phyloP scores from a whole-genome alignment of 1,140 invertebrate species.

The Trinorchestia longiramus region DNA sequence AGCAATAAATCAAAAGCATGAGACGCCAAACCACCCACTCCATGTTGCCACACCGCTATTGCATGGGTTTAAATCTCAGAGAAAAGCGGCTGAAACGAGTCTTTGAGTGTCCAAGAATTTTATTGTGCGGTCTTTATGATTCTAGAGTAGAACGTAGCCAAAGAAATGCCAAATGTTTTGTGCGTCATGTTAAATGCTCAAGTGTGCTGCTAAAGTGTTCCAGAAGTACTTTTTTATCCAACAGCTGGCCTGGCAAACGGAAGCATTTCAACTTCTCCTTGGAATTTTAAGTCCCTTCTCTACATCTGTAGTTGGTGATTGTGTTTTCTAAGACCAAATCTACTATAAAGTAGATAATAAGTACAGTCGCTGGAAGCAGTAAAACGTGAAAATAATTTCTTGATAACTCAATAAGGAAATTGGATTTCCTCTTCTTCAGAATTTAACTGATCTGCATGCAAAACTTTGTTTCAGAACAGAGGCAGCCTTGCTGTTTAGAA shows the following conservation, averaged over 20 bases:
- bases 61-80: conserved; percentile 57
- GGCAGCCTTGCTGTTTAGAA: background rate
- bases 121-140: background rate
- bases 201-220: conserved; percentile 25
- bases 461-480: background rate
- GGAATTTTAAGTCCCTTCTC: background rate
- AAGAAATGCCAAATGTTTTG: conserved; percentile 42
- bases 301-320: background rate
- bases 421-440: background rate
- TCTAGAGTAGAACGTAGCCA: conserved; percentile 28
- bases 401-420: background rate
- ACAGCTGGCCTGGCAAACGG: background rate
- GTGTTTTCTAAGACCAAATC: background rate
- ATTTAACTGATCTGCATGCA: background rate
- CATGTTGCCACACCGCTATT: conserved; percentile 62
- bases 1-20: conserved; percentile 60
- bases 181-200: conserved; percentile 45
- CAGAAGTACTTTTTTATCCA: background rate
- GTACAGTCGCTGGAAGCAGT: background rate
- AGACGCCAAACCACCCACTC: conserved; percentile 59
- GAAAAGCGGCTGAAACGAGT: conserved; percentile 36
- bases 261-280: background rate
- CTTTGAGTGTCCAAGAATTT: conserved; percentile 9
- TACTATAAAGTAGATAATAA: background rate
- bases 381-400: background rate